A percentile compares a stretch with the other conserved stretches of the same genome.
phyloP scores from a whole-genome alignment of 1,140 invertebrate genomes.

The Drosophila pruinosa region DNA sequence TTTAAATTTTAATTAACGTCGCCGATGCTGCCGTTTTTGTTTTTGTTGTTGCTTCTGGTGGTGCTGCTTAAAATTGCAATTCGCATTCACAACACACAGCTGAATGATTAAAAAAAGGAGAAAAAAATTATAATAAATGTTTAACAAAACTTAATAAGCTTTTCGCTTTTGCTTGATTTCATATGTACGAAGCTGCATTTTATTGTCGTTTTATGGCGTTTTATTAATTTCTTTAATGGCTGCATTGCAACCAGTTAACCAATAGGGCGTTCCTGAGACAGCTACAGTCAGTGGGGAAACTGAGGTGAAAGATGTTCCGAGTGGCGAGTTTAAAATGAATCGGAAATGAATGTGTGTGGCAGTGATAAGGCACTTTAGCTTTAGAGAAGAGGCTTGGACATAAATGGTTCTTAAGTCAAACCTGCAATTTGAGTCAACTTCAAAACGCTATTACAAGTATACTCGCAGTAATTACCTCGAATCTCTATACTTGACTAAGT shows the following conservation, averaged over 20 bases:
- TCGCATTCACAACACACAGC: constrained; percentile 54
- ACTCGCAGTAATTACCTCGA: neutral
- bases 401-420: constrained; percentile 1
- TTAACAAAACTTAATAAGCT: constrained; percentile 59
- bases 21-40: constrained; percentile 37
- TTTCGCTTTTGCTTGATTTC: constrained; percentile 51
- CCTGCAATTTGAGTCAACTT: constrained; percentile 2
- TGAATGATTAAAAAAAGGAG: constrained; percentile 1
- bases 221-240: constrained; percentile 69
- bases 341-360: constrained; percentile 31
- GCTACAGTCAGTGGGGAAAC: neutral
- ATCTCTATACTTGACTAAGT: neutral
- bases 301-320: neutral
- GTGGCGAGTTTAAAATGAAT: constrained; percentile 34
- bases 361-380: constrained; percentile 40
- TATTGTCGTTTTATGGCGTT: constrained; percentile 74
- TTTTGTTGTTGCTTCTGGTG: constrained; percentile 40
- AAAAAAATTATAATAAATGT: constrained; percentile 57
- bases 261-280: neutral
- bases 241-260: constrained; percentile 8
- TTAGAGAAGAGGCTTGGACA: neutral
- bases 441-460: neutral
- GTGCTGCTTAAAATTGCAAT: constrained; percentile 62
- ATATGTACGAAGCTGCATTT: constrained; percentile 51
- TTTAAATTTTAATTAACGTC: constrained; percentile 71